Evolutionary conservation across 2,888 invertebrate species (phyloP), one percentile per base, ranked within the genome.

Genomic region (Opisthograptis luteolata): DNA sequence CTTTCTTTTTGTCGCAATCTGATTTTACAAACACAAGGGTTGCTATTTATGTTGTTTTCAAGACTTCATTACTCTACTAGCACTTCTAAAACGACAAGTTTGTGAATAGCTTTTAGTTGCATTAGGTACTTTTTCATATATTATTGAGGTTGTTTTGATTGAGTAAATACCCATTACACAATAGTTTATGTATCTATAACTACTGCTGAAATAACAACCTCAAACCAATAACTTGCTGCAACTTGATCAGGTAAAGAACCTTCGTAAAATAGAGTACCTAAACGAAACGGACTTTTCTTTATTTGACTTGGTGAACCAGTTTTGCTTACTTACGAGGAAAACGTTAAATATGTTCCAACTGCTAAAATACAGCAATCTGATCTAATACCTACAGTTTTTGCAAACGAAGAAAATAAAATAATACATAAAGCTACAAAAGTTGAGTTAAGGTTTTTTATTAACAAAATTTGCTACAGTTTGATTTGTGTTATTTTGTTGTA

Each of bases 341-440:
- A 53, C 31, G 24, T 48, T 57, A 27, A 49, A 51, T 40, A 36
- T 36, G 49, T 48, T 40, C 36, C 44, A 49, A 55, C 52, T 34
- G 43, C 44, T n/a, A n/a, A n/a, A n/a, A n/a, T n/a, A n/a, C n/a
- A n/a, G n/a, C n/a, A n/a, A n/a, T n/a, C 48, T 36, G 48, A 50
- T 42, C 45, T 52, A 57, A 56, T 25, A 25, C 25, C 3, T 52
- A 49, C 58, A 52, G 50, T 61, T 59, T 58, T 58, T 62, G 55
- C 41, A 42, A 51, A 46, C 47, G 14, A 57, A 62, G 57, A 51
- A 51, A 59, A 57, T 51, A 62, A 57, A 57, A 62, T 46, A n/a
- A 44, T 54, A 35, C 2, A 17, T 34, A 39, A 47, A 58, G 51
- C 54, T 50, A 37, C 35, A 10, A 44, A 52, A 47, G 52, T 52